A percentile compares a stretch with the other conserved stretches of the same genome.
Evolutionary conservation across 2,888 invertebrate genomes (phyloP).

Genomic region (Archaeoteleia sp.): DNA sequence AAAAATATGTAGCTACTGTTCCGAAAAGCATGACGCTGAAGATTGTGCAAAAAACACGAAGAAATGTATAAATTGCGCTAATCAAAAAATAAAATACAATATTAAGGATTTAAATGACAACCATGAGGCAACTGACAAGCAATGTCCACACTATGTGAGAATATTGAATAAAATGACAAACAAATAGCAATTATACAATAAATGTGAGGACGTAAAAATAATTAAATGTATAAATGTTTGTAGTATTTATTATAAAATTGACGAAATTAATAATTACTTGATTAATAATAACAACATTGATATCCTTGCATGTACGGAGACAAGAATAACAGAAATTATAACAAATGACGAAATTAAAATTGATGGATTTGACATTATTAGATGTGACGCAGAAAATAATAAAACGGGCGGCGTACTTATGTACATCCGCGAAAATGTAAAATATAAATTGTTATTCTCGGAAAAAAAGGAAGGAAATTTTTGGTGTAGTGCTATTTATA

Average conservation of each 20-base stretch:
- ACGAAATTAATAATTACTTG: background rate
- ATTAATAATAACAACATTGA: background rate
- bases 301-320: background rate
- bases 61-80: too few species aligned
- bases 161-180: background rate
- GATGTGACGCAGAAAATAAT: constrained; percentile 2
- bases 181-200: constrained; percentile 1
- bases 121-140: too few species aligned
- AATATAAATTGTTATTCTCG: background rate
- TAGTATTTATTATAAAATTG: background rate
- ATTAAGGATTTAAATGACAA: too few species aligned
- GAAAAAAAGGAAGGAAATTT: background rate
- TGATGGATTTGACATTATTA: background rate
- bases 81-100: too few species aligned
- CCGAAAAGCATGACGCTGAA: too few species aligned
- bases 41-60: too few species aligned
- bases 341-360: background rate
- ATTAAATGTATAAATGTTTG: background rate
- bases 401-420: background rate
- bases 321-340: background rate
- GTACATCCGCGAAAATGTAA: background rate
- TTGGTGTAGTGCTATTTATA: background rate
- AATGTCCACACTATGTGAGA: background rate
- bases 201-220: background rate
- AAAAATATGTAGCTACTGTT: too few species aligned